Percentiles rank a stretch among this genome's conserved stretches.
phyloP scores from a whole-genome alignment of 2,888 invertebrate genomes.

The Orgyia antiqua region DNA sequence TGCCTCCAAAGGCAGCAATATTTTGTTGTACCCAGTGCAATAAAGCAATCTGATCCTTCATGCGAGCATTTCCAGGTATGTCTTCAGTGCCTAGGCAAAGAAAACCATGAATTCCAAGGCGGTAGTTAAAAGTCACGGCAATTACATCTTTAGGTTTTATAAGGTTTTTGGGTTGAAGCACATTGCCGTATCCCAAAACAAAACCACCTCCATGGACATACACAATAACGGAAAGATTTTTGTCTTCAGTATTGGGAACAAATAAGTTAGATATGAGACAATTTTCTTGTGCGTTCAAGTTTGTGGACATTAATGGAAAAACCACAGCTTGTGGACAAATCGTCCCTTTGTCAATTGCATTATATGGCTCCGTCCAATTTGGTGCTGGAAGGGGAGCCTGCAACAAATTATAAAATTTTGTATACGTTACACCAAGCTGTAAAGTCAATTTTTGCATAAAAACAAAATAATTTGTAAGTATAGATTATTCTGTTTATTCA shows the following conservation, averaged over 20 bases:
- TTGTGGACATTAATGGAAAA: not conserved
- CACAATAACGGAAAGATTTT: conserved; percentile 31
- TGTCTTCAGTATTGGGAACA: conserved; percentile 38
- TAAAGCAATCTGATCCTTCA: conserved; percentile 40
- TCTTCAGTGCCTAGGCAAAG: conserved; percentile 34
- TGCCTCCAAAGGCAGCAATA: conserved; percentile 38
- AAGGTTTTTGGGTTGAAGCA: conserved; percentile 11
- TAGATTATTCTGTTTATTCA: too few relatives aligned
- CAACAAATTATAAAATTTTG: conserved; percentile 10
- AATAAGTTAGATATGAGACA: conserved; percentile 50
- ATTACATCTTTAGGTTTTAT: conserved; percentile 24
- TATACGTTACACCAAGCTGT: not conserved
- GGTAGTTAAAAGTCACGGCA: conserved; percentile 32
- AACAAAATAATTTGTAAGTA: too few relatives aligned
- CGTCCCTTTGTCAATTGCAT: conserved; percentile 27
- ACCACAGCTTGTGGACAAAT: conserved; percentile 29
- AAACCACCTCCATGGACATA: conserved; percentile 36
- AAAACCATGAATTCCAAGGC: conserved; percentile 31
- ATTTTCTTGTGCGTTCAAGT: conserved; percentile 29
- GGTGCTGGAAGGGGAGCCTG: conserved; percentile 40
- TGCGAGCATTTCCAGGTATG: conserved; percentile 39
- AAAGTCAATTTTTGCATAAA: not conserved
- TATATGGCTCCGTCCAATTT: conserved; percentile 25
- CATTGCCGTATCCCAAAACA: conserved; percentile 20
- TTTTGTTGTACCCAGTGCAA: conserved; percentile 40